Evolutionary conservation across 2,888 invertebrate genomes (phyloP).

Genomic region (Aleiodes alternator): DNA sequence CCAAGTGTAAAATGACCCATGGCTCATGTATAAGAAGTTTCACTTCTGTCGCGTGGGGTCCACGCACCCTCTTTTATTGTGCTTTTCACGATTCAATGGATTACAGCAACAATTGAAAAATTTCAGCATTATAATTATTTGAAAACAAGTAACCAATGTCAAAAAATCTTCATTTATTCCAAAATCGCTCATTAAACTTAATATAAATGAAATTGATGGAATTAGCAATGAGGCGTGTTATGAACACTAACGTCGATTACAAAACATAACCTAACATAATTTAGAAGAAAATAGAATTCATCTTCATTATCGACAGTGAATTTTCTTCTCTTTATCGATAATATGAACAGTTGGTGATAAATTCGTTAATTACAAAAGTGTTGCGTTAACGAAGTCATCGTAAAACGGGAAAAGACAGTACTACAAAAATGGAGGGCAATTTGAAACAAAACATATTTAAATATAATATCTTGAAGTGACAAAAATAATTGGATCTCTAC

Average conservation of each 20-base stretch:
- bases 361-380: background rate
- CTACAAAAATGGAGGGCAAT: background rate
- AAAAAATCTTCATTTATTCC: too few relatives aligned
- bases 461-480: too few relatives aligned
- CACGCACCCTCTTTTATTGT: conserved; percentile 9
- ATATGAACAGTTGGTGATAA: conserved; percentile 25
- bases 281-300: conserved; percentile 12
- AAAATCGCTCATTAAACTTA: too few relatives aligned
- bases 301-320: conserved; percentile 11
- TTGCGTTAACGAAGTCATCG: background rate
- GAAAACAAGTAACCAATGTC: background rate
- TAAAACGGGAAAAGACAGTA: conserved; percentile 15
- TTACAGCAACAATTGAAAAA: conserved; percentile 32
- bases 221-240: too few relatives aligned
- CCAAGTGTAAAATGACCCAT: too few relatives aligned
- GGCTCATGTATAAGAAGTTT: too few relatives aligned
- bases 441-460: too few relatives aligned
- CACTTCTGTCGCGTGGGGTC: too few relatives aligned
- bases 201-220: too few relatives aligned
- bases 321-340: conserved; percentile 17
- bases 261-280: conserved; percentile 22
- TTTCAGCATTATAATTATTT: conserved; percentile 16
- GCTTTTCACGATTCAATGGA: conserved; percentile 17
- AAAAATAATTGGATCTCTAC: background rate
- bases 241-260: conserved; percentile 25